Evolutionary conservation across 2,113 vertebrate genomes (phyloP).

Genomic region (Climacteris rufus): DNA sequence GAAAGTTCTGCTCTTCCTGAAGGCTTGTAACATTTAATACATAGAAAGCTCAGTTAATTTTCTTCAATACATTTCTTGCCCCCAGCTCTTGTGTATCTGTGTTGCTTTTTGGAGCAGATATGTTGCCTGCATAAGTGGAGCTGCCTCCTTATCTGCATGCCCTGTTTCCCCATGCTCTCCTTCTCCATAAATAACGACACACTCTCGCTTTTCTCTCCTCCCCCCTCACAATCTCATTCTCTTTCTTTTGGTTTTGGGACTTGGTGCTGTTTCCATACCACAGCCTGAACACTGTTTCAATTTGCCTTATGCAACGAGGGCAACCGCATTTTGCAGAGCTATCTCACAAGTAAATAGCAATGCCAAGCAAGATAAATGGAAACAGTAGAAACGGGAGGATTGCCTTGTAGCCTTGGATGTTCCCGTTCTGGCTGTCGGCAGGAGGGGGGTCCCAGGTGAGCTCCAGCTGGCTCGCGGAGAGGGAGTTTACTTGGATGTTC

Average conservation of each 20-base stretch:
- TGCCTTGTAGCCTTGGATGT: constrained; percentile 98
- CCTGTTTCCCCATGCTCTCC: background rate
- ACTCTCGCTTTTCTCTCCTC: background rate
- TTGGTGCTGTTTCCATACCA: background rate
- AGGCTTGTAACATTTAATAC: background rate
- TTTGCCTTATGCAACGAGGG: background rate
- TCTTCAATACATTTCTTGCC: background rate
- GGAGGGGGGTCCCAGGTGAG: constrained; percentile 91
- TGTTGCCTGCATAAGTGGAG: background rate
- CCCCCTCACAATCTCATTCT: background rate
- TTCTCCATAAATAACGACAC: background rate
- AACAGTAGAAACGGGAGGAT: background rate
- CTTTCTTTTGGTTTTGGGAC: background rate
- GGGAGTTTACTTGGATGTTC: constrained; percentile 81
- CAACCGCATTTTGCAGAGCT: background rate
- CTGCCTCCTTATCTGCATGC: background rate
- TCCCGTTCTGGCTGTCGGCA: constrained; percentile 90
- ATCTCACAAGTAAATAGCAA: constrained; percentile 6
- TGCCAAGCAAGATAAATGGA: background rate
- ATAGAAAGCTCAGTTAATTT: constrained; percentile 12
- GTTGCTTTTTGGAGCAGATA: constrained; percentile 12
- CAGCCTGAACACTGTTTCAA: background rate
- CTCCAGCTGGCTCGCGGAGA: constrained; percentile 88
- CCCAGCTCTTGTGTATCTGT: background rate
- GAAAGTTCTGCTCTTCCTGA: constrained; percentile 19